phyloP scores from a whole-genome alignment of 1,140 invertebrate genomes.

The Macrobrachium nipponense region DNA sequence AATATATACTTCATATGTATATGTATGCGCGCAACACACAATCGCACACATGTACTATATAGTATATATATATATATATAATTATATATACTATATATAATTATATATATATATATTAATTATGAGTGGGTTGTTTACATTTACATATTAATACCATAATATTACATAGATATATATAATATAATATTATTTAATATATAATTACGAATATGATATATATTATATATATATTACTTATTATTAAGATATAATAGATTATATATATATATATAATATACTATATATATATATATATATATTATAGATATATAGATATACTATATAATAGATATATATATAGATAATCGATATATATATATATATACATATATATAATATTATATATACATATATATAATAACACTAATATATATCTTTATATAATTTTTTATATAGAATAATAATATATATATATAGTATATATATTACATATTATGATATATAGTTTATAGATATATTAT shows the following conservation, averaged over 20 bases:
- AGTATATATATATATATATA: no score
- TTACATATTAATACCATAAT: no score
- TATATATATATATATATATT: no score
- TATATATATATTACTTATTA: not conserved
- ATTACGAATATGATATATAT: not conserved
- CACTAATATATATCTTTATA: slow-evolving; percentile 14
- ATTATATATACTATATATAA: slow-evolving; percentile 10
- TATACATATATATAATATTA: slow-evolving; percentile 29
- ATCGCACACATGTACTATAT: not conserved
- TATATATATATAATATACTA: no score
- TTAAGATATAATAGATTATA: not conserved
- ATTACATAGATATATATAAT: no score
- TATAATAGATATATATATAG: no score
- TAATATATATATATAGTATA: not conserved
- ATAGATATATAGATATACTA: no score
- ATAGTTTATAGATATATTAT: no score
- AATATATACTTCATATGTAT: not conserved
- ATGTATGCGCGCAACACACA: not conserved
- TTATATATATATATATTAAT: no score
- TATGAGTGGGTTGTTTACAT: no score
- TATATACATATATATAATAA: slow-evolving; percentile 29
- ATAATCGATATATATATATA: no score
- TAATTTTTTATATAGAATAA: not conserved
- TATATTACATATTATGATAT: no score
- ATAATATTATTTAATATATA: slow-evolving; percentile 13